Percentiles rank a stretch among this genome's conserved stretches.
phyloP scores from a whole-genome alignment of 2,888 invertebrate species.

The Troides oblongomaculatus region DNA sequence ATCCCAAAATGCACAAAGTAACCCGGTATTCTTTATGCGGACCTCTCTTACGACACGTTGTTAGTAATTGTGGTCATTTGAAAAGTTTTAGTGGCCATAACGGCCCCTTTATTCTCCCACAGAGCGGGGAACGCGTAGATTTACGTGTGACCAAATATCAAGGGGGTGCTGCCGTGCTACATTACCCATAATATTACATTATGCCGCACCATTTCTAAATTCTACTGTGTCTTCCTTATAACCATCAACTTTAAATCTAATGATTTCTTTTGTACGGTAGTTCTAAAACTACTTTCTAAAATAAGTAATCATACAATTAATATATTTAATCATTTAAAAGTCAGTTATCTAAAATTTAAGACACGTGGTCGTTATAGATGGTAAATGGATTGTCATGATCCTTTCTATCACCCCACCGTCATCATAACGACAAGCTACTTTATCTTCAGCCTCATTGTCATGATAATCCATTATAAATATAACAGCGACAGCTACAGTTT shows the following conservation, averaged over 20 bases:
- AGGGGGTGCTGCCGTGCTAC: constrained; percentile 23
- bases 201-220: constrained; percentile 12
- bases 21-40: constrained; percentile 16
- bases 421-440: no score
- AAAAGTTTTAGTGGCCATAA: constrained; percentile 31
- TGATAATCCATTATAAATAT: no score
- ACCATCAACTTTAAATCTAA: not conserved
- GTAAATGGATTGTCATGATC: no score
- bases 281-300: no score
- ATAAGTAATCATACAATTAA: no score
- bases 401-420: no score
- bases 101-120: constrained; percentile 28
- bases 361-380: no score
- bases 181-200: constrained; percentile 27
- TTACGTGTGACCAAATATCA: constrained; percentile 30
- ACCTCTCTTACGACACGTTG: constrained; percentile 12
- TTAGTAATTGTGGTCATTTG: constrained; percentile 30
- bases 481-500: no score
- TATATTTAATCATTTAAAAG: no score
- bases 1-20: not conserved
- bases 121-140: constrained; percentile 27
- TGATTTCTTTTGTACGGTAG: no score
- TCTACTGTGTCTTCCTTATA: not conserved
- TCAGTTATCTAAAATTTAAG: no score
- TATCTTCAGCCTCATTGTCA: no score